These are phyloP conservation scores for Drosophila repletoides DNA, from an alignment of 1,140 invertebrate genomes.

Conservation along the genomic window DNA sequence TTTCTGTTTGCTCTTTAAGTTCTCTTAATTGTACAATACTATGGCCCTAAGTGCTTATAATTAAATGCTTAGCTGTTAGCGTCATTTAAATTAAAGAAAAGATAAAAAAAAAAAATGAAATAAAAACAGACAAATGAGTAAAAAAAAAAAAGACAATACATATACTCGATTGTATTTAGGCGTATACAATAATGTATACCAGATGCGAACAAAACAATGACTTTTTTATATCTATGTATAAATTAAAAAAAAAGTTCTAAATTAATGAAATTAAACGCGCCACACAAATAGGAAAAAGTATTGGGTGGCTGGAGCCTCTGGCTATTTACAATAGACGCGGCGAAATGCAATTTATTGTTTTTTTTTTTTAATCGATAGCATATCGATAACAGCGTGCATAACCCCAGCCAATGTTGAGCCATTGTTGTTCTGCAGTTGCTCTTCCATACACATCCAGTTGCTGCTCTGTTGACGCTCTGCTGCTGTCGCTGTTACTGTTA, in stretches of 20 bases:
- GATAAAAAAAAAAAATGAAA: slow-evolving; percentile 41
- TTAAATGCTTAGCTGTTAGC: slow-evolving; percentile 40
- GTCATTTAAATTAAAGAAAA: slow-evolving; percentile 33
- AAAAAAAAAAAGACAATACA: slow-evolving; percentile 24
- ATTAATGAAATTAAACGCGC: slow-evolving; percentile 4
- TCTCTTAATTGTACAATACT: slow-evolving; percentile 48
- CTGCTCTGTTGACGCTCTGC: slow-evolving; percentile 11
- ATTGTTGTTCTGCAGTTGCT: slow-evolving; percentile 9
- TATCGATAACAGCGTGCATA: slow-evolving; percentile 5
- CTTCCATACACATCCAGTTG: background rate
- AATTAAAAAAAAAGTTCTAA: slow-evolving; percentile 3
- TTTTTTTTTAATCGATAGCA: slow-evolving; percentile 1
- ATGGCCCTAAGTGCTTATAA: slow-evolving; percentile 58
- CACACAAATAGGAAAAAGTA: slow-evolving; percentile 33
- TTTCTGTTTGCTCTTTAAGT: slow-evolving; percentile 6
- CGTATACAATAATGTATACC: slow-evolving; percentile 40
- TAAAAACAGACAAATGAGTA: slow-evolving; percentile 22
- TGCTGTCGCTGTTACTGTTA: slow-evolving; percentile 6
- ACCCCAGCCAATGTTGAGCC: background rate
- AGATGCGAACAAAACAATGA: slow-evolving; percentile 39
- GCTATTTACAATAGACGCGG: slow-evolving; percentile 24
- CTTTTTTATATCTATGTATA: background rate
- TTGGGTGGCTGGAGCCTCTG: slow-evolving; percentile 35
- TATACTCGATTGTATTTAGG: slow-evolving; percentile 20
- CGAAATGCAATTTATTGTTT: no score